A percentile compares a stretch with the other conserved stretches of the same genome.
These are phyloP conservation scores for Chiridota heheva DNA, from an alignment of 35 echinoderm and acorn worm genomes.

Conservation along the genomic window DNA sequence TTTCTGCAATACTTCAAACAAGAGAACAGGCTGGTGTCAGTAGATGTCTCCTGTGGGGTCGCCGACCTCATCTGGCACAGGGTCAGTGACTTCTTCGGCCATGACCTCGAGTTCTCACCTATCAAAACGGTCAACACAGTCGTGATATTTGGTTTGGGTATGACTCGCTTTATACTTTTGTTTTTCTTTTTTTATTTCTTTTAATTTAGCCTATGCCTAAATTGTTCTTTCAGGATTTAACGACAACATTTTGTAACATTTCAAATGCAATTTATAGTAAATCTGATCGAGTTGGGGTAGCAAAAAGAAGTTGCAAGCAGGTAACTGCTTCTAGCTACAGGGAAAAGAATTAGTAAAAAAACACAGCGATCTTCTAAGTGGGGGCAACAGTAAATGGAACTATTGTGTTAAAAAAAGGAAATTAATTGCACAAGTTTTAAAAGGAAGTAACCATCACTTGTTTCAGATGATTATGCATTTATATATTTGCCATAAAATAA, in stretches of 20 bases:
- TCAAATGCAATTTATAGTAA: not conserved
- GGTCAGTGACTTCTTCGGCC: conserved; percentile 90
- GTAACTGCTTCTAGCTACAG: conserved; percentile 3
- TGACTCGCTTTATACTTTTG: not conserved
- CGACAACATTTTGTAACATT: not conserved
- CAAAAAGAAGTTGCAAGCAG: not conserved
- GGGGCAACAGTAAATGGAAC: no score
- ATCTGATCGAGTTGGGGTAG: not conserved
- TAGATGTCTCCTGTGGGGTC: conserved; percentile 87
- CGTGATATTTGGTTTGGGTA: conserved; percentile 88
- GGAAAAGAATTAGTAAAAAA: no score
- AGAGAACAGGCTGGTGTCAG: conserved; percentile 60
- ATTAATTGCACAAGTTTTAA: no score
- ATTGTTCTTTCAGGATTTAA: not conserved
- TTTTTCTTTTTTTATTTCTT: not conserved
- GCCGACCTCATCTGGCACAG: conserved; percentile 93
- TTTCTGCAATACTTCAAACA: conserved; percentile 77
- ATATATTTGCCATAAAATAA: no score
- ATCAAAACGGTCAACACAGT: conserved; percentile 90
- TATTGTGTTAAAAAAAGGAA: no score
- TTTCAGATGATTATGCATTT: no score
- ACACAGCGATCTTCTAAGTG: no score
- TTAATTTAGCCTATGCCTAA: no score
- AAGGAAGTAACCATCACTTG: no score
- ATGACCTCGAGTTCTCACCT: conserved; percentile 66